Conservation (phyloP, 1,140 invertebrate species). For the Tetramorium simillimum region DNA sequence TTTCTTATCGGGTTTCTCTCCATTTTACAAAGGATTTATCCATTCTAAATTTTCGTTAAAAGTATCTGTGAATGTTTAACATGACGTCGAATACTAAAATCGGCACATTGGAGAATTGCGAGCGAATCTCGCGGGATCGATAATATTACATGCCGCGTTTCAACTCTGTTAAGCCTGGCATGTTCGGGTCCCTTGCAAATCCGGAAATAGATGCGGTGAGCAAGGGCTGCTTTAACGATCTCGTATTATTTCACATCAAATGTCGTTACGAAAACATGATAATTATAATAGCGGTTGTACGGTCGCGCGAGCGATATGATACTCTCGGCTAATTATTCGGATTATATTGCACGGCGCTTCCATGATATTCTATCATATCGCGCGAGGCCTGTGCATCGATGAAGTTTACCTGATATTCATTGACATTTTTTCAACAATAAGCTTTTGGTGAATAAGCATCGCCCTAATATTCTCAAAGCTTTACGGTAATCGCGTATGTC, state of each 20-base stretch:
- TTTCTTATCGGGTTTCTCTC: background rate
- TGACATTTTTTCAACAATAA: background rate
- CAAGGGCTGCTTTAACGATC: constrained; percentile 47
- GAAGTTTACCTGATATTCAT: background rate
- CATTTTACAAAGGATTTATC: background rate
- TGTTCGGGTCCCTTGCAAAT: constrained; percentile 63
- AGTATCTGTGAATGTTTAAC: constrained; percentile 19
- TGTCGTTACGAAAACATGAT: constrained; percentile 61
- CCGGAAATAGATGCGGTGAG: constrained; percentile 65
- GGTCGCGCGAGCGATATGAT: background rate
- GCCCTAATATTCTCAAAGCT: background rate
- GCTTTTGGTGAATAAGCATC: background rate
- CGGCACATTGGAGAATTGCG: constrained; percentile 8
- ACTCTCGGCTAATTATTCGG: constrained; percentile 42
- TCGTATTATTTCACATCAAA: constrained; percentile 63
- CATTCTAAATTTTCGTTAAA: background rate
- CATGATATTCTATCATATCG: constrained; percentile 35
- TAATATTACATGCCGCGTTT: constrained; percentile 37
- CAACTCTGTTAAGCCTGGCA: background rate
- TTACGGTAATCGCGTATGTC: background rate
- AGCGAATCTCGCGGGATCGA: constrained; percentile 35
- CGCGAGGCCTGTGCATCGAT: constrained; percentile 37
- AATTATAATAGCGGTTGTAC: constrained; percentile 63
- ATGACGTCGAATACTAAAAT: constrained; percentile 31
- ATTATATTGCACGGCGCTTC: constrained; percentile 25